Evolutionary conservation across 2,113 vertebrate genomes (phyloP).

Genomic region (Nematolebias whitei): DNA sequence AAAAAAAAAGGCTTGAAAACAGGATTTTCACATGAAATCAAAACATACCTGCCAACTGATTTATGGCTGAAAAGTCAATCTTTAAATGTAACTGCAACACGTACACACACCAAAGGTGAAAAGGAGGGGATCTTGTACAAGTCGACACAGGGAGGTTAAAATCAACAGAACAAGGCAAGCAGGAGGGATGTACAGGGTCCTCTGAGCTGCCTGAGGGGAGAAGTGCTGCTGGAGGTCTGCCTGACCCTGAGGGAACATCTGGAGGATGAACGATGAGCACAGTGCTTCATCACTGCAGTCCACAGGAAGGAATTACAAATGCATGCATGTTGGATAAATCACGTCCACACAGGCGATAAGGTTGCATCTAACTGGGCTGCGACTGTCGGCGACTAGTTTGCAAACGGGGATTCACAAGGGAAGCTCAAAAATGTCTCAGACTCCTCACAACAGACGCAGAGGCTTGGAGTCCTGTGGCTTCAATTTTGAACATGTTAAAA

Average conservation of each 20-base stretch:
- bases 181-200: constrained; percentile 47
- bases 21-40: not conserved
- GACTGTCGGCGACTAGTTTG: too few species aligned
- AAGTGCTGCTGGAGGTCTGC: constrained; percentile 59
- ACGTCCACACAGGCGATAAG: constrained; percentile 28
- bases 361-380: too few species aligned
- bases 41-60: not conserved
- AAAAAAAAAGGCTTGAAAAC: not conserved
- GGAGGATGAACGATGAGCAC: constrained; percentile 52
- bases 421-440: too few species aligned
- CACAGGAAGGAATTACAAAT: constrained; percentile 51
- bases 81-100: not conserved
- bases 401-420: too few species aligned
- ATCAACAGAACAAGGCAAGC: constrained; percentile 55
- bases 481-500: too few species aligned
- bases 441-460: too few species aligned
- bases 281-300: constrained; percentile 51
- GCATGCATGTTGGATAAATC: constrained; percentile 57
- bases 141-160: constrained; percentile 28
- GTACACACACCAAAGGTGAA: constrained; percentile 46
- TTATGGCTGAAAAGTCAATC: constrained; percentile 11
- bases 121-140: constrained; percentile 51
- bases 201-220: constrained; percentile 46
- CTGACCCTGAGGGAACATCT: constrained; percentile 56
- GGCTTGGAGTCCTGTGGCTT: too few species aligned